phyloP scores from a whole-genome alignment of 37 sponge, comb jelly and placozoan genomes.

The Spongilla lacustris region DNA sequence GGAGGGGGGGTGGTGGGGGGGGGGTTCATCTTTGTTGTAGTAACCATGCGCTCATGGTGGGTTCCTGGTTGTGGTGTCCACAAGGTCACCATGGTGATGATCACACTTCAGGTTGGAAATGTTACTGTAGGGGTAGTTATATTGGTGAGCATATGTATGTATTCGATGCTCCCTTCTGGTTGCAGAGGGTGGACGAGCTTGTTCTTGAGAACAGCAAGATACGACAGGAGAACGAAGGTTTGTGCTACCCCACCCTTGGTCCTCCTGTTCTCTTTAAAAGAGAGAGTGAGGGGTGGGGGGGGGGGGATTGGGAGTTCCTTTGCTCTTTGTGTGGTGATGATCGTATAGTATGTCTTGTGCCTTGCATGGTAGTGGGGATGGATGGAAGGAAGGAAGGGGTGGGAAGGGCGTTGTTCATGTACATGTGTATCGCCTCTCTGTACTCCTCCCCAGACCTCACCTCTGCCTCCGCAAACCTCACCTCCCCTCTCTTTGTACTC shows the following conservation, averaged over 20 bases:
- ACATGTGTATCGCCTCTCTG: too few relatives aligned
- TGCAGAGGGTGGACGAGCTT: constrained; percentile 57
- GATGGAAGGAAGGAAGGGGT: constrained; percentile 15
- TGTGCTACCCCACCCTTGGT: neutral
- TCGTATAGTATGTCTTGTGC: too few relatives aligned
- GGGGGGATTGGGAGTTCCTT: too few relatives aligned
- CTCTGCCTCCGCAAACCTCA: neutral
- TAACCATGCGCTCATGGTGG: neutral
- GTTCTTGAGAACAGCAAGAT: constrained; percentile 59
- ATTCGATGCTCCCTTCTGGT: neutral
- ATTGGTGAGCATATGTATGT: neutral
- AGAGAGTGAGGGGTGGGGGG: too few relatives aligned
- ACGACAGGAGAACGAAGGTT: constrained; percentile 54
- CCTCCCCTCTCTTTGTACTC: neutral
- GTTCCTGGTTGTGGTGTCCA: neutral
- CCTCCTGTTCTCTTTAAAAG: too few relatives aligned
- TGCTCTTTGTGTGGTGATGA: too few relatives aligned
- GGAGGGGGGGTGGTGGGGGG: too few relatives aligned
- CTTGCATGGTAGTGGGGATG: constrained; percentile 13
- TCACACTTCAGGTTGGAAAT: too few relatives aligned
- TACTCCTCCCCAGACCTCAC: neutral
- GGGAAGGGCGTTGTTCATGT: too few relatives aligned
- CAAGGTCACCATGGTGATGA: constrained; percentile 24
- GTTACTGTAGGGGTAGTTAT: neutral
- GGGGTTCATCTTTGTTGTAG: too few relatives aligned